phyloP scores from a whole-genome alignment of 2,888 invertebrate genomes.

The Erebia ligea region DNA sequence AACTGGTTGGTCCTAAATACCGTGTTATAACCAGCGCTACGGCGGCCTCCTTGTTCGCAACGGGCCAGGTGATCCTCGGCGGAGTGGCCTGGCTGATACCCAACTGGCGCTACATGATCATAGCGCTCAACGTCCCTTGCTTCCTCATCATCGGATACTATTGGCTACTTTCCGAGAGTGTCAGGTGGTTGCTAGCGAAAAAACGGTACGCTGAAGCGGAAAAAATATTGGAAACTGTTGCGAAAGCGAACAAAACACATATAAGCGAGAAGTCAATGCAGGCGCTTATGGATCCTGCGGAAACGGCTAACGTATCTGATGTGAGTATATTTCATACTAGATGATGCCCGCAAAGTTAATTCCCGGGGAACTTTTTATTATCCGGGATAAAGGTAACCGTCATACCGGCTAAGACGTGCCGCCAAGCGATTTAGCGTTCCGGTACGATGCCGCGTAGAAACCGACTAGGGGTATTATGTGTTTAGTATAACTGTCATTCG shows the following conservation, averaged over 20 bases:
- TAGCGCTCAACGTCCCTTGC: conserved; percentile 87
- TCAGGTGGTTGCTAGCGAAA: conserved; percentile 89
- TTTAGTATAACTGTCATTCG: no score
- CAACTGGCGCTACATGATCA: conserved; percentile 87
- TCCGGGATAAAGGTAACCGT: no score
- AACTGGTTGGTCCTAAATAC: conserved; percentile 89
- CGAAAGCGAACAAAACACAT: conserved; percentile 83
- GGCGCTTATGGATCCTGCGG: conserved; percentile 59
- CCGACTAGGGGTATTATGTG: no score
- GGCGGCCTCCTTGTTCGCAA: conserved; percentile 87
- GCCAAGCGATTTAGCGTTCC: no score
- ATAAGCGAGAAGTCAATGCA: conserved; percentile 80
- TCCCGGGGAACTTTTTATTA: no score
- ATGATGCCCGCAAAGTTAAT: no score
- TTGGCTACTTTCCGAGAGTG: conserved; percentile 86
- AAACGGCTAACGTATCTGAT: not conserved
- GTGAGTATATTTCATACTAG: conserved; percentile 16
- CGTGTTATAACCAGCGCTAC: conserved; percentile 88
- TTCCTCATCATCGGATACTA: conserved; percentile 86
- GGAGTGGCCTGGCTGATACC: conserved; percentile 85
- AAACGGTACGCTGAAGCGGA: conserved; percentile 85
- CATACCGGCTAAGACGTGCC: no score
- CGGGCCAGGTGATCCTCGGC: conserved; percentile 87
- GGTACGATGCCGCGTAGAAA: no score
- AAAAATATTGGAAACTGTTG: conserved; percentile 83